These are phyloP conservation scores for Dendroctonus valens DNA, from an alignment of 1,140 invertebrate genomes.

Conservation along the genomic window DNA sequence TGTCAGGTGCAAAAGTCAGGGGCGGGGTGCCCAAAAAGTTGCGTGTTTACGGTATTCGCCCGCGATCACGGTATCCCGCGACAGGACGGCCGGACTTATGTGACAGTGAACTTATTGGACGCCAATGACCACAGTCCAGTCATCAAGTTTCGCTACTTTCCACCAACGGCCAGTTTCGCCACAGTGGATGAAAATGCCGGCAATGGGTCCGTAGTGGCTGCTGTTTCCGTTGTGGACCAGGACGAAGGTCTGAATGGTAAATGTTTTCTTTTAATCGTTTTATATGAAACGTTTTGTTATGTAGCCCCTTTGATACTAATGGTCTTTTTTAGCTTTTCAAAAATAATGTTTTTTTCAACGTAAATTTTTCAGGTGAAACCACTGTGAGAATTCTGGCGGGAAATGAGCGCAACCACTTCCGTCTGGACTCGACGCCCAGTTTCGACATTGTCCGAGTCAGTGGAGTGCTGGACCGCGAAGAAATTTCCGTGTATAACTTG, in stretches of 20 bases:
- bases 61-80: slow-evolving; percentile 86
- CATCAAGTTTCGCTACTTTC: slow-evolving; percentile 88
- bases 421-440: slow-evolving; percentile 76
- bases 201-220: slow-evolving; percentile 87
- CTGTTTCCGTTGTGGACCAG: slow-evolving; percentile 86
- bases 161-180: slow-evolving; percentile 75
- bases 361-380: slow-evolving; percentile 58
- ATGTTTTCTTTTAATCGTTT: neutral
- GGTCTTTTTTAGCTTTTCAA: too few relatives aligned
- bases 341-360: neutral
- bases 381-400: slow-evolving; percentile 79
- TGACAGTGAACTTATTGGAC: slow-evolving; percentile 90
- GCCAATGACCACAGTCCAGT: slow-evolving; percentile 94
- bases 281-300: too few relatives aligned
- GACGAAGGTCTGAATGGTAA: slow-evolving; percentile 85
- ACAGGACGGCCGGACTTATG: slow-evolving; percentile 90
- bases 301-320: too few relatives aligned
- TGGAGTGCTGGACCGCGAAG: slow-evolving; percentile 87
- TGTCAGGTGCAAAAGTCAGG: slow-evolving; percentile 54
- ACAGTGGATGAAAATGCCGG: slow-evolving; percentile 91
- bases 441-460: slow-evolving; percentile 91
- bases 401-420: slow-evolving; percentile 89
- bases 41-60: slow-evolving; percentile 92
- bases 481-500: slow-evolving; percentile 88
- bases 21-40: slow-evolving; percentile 77